Evolutionary conservation across 1,140 invertebrate genomes (phyloP), one percentile per base, ranked within the genome.

Genomic region (Trachymyrmex cornetzi): DNA sequence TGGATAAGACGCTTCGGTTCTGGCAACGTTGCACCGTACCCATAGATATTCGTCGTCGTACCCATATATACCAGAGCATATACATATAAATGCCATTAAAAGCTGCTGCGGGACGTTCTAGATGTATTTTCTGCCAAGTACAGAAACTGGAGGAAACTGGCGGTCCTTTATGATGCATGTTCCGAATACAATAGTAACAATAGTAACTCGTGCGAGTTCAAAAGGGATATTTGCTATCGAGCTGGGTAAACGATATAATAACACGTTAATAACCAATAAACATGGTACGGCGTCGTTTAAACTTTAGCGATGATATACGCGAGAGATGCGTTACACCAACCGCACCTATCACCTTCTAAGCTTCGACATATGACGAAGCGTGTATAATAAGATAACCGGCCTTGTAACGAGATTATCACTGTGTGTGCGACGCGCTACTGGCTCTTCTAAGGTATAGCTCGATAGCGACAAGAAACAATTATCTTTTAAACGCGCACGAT

Each of bases 1-100:
- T 89, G 91, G 87, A 91, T 92, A 91, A 92, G 86, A 87, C 87
- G 80, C 77, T 88, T 91, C 79, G 77, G 86, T 80, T 82, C 80
- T 87, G 90, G 88, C 91, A 90, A 90, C 88, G 53, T 66, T 30
- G 86, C 66, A 53, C 22, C 30, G 50, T 53, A 66, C 27, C 50
- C 67, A 66, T 86, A 86, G 81, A 82, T 16, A 71, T 72, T 77
- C 34, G 22, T 72, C 11, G 55, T 50, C n/a, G n/a, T n/a, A n/a
- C n/a, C n/a, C 69, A 61, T 34, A 50, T 12, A 22, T 24, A 55
- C n/a, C 19, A 12, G 12, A 34, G 44, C 81, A 9, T 55, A 6
- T 55, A 22, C 27, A 14, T 34, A 48, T 63, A 77, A 55, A 30
- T 77, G 69, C 50, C 53, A 30, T 55, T 50, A 50, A 86, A 88